Percentiles rank a stretch among this genome's conserved stretches.
These are phyloP conservation scores for Synodontis membranacea DNA, from an alignment of 2,113 vertebrate species.

Conservation along the genomic window DNA sequence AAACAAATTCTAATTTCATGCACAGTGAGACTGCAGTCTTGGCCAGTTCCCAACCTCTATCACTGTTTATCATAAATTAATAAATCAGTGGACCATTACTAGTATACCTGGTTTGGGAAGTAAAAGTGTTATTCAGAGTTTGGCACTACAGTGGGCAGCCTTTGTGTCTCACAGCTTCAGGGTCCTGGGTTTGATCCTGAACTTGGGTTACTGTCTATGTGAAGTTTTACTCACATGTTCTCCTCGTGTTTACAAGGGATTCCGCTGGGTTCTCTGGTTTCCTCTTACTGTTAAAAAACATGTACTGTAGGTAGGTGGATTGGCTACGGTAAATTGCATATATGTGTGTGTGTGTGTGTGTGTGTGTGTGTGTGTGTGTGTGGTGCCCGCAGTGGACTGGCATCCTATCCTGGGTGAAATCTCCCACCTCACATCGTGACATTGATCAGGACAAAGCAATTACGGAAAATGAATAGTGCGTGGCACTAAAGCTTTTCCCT, in stretches of 20 bases:
- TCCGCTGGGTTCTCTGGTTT: not conserved
- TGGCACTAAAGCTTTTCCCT: slow-evolving; percentile 32
- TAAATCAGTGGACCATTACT: slow-evolving; percentile 37
- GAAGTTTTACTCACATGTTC: not conserved
- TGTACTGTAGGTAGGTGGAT: not conserved
- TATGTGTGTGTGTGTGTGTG: not conserved
- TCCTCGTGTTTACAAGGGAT: not conserved
- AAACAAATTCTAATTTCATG: not conserved
- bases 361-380: not conserved
- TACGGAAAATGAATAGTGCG: slow-evolving; percentile 6
- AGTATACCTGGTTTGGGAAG: slow-evolving; percentile 50
- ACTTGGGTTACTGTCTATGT: not conserved
- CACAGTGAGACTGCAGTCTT: slow-evolving; percentile 42
- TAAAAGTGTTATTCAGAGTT: slow-evolving; percentile 45
- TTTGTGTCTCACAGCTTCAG: not conserved
- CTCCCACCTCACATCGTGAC: not conserved
- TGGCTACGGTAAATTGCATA: not conserved
- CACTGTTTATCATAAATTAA: slow-evolving; percentile 47
- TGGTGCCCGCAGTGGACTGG: not conserved
- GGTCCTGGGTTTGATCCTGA: not conserved
- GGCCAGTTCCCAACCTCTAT: slow-evolving; percentile 30
- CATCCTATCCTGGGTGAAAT: not conserved
- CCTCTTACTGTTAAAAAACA: not conserved
- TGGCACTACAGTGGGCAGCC: not conserved
- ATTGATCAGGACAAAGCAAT: not conserved